Percentiles rank a stretch among this genome's conserved stretches.
phyloP scores from a whole-genome alignment of 1,140 invertebrate species.

The Whitmania pigra region DNA sequence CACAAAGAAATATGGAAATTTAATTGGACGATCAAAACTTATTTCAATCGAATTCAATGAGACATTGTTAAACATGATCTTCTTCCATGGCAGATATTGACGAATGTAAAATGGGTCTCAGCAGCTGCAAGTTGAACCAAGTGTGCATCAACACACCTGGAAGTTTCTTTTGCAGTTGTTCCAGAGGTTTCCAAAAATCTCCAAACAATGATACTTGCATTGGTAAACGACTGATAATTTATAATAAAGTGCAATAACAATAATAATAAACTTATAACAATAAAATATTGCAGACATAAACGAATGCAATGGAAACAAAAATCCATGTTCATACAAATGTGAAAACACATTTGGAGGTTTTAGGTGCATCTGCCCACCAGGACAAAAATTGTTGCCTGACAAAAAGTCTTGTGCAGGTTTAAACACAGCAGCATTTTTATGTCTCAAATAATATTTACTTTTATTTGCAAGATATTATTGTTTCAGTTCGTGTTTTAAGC shows the following conservation, averaged over 20 bases:
- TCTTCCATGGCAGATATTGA: conserved; percentile 1
- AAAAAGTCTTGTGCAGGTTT: conserved; percentile 43
- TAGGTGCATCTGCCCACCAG: conserved; percentile 37
- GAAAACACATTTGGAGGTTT: conserved; percentile 33
- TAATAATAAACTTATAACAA: no score
- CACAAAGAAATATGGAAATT: no score
- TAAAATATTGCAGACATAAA: conserved; percentile 29
- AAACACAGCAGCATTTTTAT: background rate
- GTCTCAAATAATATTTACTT: background rate
- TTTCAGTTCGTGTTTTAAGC: no score
- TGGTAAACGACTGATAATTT: conserved; percentile 30
- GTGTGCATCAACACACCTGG: conserved; percentile 50
- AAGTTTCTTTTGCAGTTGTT: conserved; percentile 50
- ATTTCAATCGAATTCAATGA: no score
- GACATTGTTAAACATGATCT: no score
- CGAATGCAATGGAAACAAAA: conserved; percentile 35
- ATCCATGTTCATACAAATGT: conserved; percentile 34
- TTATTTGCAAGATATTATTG: background rate
- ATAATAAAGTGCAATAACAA: background rate
- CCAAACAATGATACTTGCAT: conserved; percentile 37
- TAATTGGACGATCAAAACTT: no score
- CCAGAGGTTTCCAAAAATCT: conserved; percentile 47
- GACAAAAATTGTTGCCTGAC: conserved; percentile 39
- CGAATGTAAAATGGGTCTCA: background rate
- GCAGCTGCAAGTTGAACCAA: conserved; percentile 44